Evolutionary conservation across 2,797 vertebrate species (phyloP).

Genomic region (Macroramphosus scolopax): DNA sequence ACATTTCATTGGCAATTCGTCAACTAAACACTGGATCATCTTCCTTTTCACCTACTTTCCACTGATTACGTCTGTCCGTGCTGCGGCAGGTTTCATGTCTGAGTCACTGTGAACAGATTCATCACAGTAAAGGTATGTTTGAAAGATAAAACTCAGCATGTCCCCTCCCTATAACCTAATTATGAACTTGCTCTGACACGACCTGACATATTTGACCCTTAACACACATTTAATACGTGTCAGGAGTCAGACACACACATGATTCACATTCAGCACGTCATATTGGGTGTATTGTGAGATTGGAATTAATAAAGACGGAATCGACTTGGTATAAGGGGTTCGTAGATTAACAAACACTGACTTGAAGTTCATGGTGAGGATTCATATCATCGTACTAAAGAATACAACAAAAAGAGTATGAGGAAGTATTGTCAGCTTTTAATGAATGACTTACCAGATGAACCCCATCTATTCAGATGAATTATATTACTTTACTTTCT

Average conservation of each 20-base stretch:
- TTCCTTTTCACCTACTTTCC: slow-evolving; percentile 22
- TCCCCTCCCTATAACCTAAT: neutral
- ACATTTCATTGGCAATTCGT: no score
- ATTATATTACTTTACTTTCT: no score
- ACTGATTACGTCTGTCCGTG: no score
- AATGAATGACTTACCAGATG: no score
- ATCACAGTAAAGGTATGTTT: neutral
- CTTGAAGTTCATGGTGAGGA: no score
- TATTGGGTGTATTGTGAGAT: neutral
- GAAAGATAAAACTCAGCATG: neutral
- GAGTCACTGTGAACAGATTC: slow-evolving; percentile 41
- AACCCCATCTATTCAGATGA: no score
- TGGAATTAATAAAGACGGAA: neutral
- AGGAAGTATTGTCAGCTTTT: no score
- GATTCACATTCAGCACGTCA: neutral
- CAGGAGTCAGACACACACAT: neutral
- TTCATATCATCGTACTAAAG: no score
- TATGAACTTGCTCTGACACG: slow-evolving; percentile 13
- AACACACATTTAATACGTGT: neutral
- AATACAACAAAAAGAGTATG: no score
- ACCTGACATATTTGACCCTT: neutral
- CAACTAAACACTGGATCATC: neutral
- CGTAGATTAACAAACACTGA: no score
- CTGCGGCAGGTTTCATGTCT: slow-evolving; percentile 16
- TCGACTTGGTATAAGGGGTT: no score